Conservation (phyloP, 2,113 vertebrate species). For the Pelvicachromis taeniatus region DNA sequence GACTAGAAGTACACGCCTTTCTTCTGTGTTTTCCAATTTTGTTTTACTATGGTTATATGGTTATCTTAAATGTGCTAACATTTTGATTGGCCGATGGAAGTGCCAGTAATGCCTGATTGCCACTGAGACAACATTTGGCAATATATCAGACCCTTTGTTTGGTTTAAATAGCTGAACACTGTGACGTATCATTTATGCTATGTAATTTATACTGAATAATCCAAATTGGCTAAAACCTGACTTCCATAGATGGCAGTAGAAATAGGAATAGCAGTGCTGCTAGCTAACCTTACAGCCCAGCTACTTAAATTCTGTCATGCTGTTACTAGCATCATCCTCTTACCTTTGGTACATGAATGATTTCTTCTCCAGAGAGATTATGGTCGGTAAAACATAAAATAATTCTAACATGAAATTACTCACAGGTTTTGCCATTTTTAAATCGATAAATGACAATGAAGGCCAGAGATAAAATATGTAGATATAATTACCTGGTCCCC, state of each 20-base stretch:
- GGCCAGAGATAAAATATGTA: not conserved
- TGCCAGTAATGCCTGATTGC: not conserved
- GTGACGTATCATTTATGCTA: not conserved
- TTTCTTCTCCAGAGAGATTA: not conserved
- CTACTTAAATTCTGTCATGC: not conserved
- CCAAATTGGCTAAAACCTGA: not conserved
- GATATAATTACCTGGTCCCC: not conserved
- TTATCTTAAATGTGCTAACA: not conserved
- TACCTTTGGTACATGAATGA: fast-evolving
- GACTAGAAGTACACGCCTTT: not conserved
- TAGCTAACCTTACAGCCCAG: not conserved
- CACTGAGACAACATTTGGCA: not conserved
- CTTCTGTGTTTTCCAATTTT: not conserved
- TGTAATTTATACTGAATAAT: not conserved
- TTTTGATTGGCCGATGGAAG: not conserved
- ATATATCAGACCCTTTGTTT: not conserved
- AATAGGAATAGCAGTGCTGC: not conserved
- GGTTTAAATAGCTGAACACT: not conserved
- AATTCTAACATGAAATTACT: not conserved
- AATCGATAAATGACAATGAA: not conserved
- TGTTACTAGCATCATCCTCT: not conserved
- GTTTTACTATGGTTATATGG: not conserved
- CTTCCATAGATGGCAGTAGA: not conserved
- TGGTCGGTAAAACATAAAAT: not conserved
- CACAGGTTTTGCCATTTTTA: not conserved